These are phyloP conservation scores for Allophyes oxyacanthae DNA, from an alignment of 2,888 invertebrate genomes.

Conservation along the genomic window DNA sequence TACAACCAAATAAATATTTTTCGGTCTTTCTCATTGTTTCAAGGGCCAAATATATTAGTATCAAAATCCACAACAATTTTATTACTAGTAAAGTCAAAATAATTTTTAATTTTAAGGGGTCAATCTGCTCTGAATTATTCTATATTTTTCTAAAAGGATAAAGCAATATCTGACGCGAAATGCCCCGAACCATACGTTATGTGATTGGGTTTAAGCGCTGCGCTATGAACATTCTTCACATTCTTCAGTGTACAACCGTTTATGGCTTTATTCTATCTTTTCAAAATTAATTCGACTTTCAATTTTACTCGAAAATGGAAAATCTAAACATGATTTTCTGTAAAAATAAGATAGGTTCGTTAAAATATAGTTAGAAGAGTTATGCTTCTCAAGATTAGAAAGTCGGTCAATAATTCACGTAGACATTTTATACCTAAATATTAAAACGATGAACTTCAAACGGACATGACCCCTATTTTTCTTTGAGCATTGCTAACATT, in stretches of 20 bases:
- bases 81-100: no score
- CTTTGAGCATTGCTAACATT: constrained; percentile 44
- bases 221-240: constrained; percentile 60
- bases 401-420: constrained; percentile 45
- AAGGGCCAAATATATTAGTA: no score
- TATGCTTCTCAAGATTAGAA: constrained; percentile 46
- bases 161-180: constrained; percentile 31
- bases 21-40: no score
- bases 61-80: no score
- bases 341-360: no score
- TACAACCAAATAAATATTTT: no score
- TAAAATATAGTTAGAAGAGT: constrained; percentile 39
- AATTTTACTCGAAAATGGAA: constrained; percentile 29
- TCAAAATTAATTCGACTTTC: constrained; percentile 56
- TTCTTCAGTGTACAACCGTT: constrained; percentile 53
- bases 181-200: constrained; percentile 44
- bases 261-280: constrained; percentile 59
- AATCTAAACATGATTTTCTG: constrained; percentile 5
- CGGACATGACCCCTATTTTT: constrained; percentile 52
- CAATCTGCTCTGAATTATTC: no score
- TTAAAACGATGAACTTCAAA: constrained; percentile 59
- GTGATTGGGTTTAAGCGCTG: constrained; percentile 58
- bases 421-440: constrained; percentile 54
- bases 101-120: no score
- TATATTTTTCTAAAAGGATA: constrained; percentile 10